Evolutionary conservation across 1,140 invertebrate species (phyloP).

Genomic region (Drosophila aff.): DNA sequence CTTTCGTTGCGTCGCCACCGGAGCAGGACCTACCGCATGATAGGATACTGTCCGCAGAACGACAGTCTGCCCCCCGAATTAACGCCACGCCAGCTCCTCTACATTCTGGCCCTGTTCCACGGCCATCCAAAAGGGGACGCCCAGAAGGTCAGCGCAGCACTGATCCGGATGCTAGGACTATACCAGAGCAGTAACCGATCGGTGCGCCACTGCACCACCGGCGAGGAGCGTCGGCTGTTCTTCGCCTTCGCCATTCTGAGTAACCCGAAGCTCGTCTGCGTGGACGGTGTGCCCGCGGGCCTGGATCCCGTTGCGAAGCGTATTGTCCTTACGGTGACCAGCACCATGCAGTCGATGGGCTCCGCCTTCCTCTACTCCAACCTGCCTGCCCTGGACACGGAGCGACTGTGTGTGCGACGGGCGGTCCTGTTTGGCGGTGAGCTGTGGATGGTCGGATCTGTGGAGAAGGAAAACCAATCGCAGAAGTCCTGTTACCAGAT

Average conservation of each 20-base stretch:
- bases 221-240: slow-evolving; percentile 94
- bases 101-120: slow-evolving; percentile 25
- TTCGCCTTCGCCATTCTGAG: slow-evolving; percentile 96
- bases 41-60: slow-evolving; percentile 60
- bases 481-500: slow-evolving; percentile 75
- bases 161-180: slow-evolving; percentile 54
- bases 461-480: slow-evolving; percentile 87
- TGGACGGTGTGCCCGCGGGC: slow-evolving; percentile 88
- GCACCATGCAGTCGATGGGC: slow-evolving; percentile 57
- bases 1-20: slow-evolving; percentile 19
- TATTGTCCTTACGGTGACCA: slow-evolving; percentile 89
- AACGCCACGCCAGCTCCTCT: slow-evolving; percentile 51
- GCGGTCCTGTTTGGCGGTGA: slow-evolving; percentile 93
- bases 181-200: slow-evolving; percentile 16
- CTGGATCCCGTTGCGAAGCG: slow-evolving; percentile 93
- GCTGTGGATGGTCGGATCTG: slow-evolving; percentile 88
- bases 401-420: slow-evolving; percentile 92
- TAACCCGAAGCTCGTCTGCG: slow-evolving; percentile 87
- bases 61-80: slow-evolving; percentile 25
- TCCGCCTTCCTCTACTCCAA: slow-evolving; percentile 90
- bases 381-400: slow-evolving; percentile 92
- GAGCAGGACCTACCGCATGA: slow-evolving; percentile 14
- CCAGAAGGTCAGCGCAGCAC: slow-evolving; percentile 11
- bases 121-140: slow-evolving; percentile 3
- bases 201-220: slow-evolving; percentile 87